These are phyloP conservation scores for Zosterops hypoxanthus DNA, from an alignment of 2,113 vertebrate species.

Conservation along the genomic window DNA sequence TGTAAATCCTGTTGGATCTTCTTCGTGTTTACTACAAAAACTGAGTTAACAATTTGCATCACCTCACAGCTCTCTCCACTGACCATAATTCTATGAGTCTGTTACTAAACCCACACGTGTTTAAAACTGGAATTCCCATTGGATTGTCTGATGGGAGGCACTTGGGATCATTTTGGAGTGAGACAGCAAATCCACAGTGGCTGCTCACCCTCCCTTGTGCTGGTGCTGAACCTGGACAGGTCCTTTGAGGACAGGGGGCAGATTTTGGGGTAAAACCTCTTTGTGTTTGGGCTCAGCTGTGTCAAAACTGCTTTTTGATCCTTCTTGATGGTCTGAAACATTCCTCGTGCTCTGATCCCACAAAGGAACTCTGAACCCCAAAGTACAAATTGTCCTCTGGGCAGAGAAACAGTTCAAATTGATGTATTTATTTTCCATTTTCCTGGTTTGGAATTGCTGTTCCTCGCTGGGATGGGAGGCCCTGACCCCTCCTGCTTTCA, in stretches of 20 bases:
- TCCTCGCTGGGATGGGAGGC: background rate
- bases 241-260: background rate
- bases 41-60: background rate
- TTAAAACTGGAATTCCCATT: background rate
- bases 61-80: background rate
- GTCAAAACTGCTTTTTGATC: background rate
- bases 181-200: background rate
- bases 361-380: accelerated
- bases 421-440: background rate
- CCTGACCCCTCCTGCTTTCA: background rate
- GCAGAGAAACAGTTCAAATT: background rate
- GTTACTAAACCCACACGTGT: background rate
- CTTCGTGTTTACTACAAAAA: background rate
- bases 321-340: background rate
- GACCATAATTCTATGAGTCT: background rate
- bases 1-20: background rate
- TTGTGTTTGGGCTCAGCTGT: background rate
- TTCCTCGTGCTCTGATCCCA: background rate
- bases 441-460: background rate
- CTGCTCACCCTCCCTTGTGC: background rate
- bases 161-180: background rate
- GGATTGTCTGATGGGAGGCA: background rate
- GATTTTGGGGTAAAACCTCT: background rate
- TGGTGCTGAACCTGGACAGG: background rate
- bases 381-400: background rate